Percentiles rank a stretch among this genome's conserved stretches.
Evolutionary conservation across 2,113 vertebrate species (phyloP).

Genomic region (Dicaeum eximium): DNA sequence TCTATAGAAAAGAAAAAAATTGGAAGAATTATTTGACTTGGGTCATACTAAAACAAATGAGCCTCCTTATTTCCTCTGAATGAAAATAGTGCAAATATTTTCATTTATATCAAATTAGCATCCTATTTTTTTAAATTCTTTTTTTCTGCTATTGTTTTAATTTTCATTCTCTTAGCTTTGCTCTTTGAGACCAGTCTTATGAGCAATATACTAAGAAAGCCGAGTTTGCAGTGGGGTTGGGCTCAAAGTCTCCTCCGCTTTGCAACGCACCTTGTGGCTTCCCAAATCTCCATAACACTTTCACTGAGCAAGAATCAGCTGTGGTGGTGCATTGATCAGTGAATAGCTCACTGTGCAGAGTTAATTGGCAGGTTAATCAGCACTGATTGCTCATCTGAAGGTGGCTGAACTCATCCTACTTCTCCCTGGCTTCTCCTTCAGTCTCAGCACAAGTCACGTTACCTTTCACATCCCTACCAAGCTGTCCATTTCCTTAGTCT

Average conservation of each 20-base stretch:
- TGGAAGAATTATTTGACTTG: background rate
- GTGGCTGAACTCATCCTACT: background rate
- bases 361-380: background rate
- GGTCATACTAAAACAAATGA: background rate
- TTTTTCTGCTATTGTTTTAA: background rate
- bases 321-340: background rate
- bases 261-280: background rate
- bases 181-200: background rate
- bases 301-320: background rate
- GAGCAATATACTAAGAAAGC: background rate
- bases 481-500: background rate
- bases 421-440: background rate
- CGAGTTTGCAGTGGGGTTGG: background rate
- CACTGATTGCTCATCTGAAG: background rate
- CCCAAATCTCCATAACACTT: background rate
- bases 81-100: background rate
- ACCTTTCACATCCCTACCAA: background rate
- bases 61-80: background rate
- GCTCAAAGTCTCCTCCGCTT: background rate
- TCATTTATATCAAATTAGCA: background rate
- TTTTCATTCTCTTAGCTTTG: background rate
- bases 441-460: background rate
- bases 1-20: background rate
- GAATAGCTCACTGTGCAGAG: background rate
- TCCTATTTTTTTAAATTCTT: background rate